Conservation (phyloP, 1,140 invertebrate genomes). For the Drosophila nikananu region DNA sequence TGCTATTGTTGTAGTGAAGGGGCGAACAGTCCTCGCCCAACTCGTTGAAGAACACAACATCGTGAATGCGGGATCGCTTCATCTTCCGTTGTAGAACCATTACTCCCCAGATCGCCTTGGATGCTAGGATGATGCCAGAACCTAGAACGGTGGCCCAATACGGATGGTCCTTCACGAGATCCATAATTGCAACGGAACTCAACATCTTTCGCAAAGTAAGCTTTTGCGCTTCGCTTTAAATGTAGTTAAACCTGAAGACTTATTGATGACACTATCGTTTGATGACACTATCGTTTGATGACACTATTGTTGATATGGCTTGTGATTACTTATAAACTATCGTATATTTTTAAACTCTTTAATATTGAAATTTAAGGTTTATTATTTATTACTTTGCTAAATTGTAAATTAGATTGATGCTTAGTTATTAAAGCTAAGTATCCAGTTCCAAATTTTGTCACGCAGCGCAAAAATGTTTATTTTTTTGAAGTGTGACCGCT, state of each 20-base stretch:
- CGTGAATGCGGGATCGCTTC: slow-evolving; percentile 3
- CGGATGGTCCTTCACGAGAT: slow-evolving; percentile 1
- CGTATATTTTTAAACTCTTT: too few species aligned
- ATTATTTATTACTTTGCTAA: too few species aligned
- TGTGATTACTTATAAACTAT: not conserved
- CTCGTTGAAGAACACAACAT: slow-evolving; percentile 64
- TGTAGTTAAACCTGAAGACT: not conserved
- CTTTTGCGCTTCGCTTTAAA: slow-evolving; percentile 15
- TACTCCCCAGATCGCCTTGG: slow-evolving; percentile 2
- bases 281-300: slow-evolving; percentile 1
- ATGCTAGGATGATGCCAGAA: not conserved
- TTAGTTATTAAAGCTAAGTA: too few species aligned
- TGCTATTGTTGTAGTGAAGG: not conserved
- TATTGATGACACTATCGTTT: not conserved
- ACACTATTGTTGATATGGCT: not conserved
- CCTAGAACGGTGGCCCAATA: not conserved
- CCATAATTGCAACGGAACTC: not conserved
- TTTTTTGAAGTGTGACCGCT: too few species aligned
- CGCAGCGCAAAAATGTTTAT: too few species aligned
- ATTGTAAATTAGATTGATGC: too few species aligned
- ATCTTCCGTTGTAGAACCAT: not conserved
- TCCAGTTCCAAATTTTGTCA: too few species aligned
- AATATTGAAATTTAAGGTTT: too few species aligned
- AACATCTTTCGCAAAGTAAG: slow-evolving; percentile 2
- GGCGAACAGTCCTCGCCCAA: slow-evolving; percentile 5